These are phyloP conservation scores for Leuciscus waleckii DNA, from an alignment of 2,797 vertebrate species.

Conservation along the genomic window DNA sequence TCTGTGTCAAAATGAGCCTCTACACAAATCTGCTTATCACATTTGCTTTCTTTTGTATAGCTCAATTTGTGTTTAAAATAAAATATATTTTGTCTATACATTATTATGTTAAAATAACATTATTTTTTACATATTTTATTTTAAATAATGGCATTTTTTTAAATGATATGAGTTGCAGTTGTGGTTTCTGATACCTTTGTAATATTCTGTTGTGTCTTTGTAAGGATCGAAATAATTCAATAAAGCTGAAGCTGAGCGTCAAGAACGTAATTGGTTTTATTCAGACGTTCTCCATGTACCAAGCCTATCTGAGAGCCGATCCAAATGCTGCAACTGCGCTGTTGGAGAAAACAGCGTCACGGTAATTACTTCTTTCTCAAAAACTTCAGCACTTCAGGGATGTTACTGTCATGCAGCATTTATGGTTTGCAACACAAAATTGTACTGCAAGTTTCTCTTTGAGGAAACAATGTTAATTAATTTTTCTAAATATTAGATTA, in stretches of 20 bases:
- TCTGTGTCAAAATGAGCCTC: background rate
- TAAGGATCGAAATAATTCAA: conserved; percentile 68
- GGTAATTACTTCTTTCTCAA: conserved; percentile 60
- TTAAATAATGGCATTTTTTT: background rate
- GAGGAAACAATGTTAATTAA: background rate
- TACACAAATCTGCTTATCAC: background rate
- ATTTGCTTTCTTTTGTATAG: background rate
- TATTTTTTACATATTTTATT: background rate
- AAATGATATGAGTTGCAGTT: background rate
- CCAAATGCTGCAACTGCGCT: conserved; percentile 64
- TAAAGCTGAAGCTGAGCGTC: conserved; percentile 60
- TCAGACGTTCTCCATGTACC: conserved; percentile 72
- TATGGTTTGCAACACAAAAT: background rate
- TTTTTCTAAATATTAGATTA: background rate
- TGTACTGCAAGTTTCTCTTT: background rate
- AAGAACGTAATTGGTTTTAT: conserved; percentile 67
- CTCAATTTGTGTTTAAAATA: background rate
- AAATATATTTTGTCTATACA: background rate
- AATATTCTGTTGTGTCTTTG: conserved; percentile 18
- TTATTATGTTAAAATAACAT: too few relatives aligned
- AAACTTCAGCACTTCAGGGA: background rate
- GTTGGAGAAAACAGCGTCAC: conserved; percentile 64
- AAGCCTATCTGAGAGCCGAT: conserved; percentile 66
- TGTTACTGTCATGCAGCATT: background rate
- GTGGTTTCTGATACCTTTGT: background rate